Percentiles rank a stretch among this genome's conserved stretches.
Evolutionary conservation across 2,797 vertebrate genomes (phyloP).

Genomic region (Emydoidea blandingii): DNA sequence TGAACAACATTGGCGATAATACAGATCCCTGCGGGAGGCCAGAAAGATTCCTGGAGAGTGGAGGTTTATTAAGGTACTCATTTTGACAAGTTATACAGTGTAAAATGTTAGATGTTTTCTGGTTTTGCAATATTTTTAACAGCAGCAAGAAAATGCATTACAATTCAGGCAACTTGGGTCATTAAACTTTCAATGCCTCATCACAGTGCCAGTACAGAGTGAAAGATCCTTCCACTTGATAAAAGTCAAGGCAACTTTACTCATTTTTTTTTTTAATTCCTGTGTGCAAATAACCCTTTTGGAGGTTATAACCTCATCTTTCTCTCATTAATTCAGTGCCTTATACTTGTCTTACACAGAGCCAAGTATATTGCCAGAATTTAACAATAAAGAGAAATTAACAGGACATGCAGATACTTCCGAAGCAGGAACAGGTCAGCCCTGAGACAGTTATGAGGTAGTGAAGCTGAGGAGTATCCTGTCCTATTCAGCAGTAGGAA

Average conservation of each 20-base stretch:
- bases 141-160: neutral
- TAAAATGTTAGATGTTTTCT: neutral
- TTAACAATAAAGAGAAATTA: neutral
- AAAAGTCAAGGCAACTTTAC: neutral
- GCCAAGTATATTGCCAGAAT: neutral
- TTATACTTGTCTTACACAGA: neutral
- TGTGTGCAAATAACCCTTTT: neutral
- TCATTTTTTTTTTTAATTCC: neutral
- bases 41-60: neutral
- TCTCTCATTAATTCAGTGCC: neutral
- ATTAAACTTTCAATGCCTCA: constrained; percentile 29
- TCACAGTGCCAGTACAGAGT: constrained; percentile 11
- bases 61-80: neutral
- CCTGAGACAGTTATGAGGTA: accelerated
- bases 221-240: constrained; percentile 6
- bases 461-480: neutral
- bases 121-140: constrained; percentile 30
- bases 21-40: too few species aligned
- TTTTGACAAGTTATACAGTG: constrained; percentile 11
- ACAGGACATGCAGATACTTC: neutral
- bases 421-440: neutral
- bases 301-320: neutral
- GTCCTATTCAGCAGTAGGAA: accelerated
- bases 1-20: too few species aligned
- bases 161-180: neutral